Evolutionary conservation across 1,140 invertebrate genomes (phyloP).

Genomic region (Bombus pascuorum): DNA sequence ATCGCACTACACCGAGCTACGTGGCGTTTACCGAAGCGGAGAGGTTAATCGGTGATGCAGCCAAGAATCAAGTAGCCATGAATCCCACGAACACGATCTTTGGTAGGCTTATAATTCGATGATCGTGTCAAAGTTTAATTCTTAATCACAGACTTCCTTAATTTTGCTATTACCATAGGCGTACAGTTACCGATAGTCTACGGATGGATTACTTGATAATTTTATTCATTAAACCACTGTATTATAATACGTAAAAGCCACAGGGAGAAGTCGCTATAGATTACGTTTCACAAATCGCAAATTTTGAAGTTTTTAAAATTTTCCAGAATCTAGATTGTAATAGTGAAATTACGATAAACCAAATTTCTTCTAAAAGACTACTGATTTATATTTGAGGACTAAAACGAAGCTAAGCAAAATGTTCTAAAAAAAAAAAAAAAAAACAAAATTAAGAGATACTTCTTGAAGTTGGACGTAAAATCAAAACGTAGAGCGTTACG

Average conservation of each 20-base stretch:
- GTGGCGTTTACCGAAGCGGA: conserved; percentile 98
- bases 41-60: conserved; percentile 97
- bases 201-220: too few relatives aligned
- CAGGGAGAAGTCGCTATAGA: too few relatives aligned
- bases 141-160: neutral
- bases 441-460: neutral
- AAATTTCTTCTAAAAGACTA: neutral
- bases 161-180: neutral
- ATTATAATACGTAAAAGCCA: too few relatives aligned
- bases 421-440: neutral
- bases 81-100: conserved; percentile 98
- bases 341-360: neutral
- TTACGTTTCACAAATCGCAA: too few relatives aligned
- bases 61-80: conserved; percentile 97
- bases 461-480: neutral
- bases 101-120: conserved; percentile 83
- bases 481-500: neutral
- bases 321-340: neutral
- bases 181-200: too few relatives aligned
- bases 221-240: too few relatives aligned
- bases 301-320: neutral
- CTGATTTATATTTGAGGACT: too few relatives aligned
- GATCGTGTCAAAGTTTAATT: neutral
- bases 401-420: neutral
- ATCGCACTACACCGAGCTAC: conserved; percentile 98